phyloP scores from a whole-genome alignment of 2,113 vertebrate species.

The Cygnus atratus region DNA sequence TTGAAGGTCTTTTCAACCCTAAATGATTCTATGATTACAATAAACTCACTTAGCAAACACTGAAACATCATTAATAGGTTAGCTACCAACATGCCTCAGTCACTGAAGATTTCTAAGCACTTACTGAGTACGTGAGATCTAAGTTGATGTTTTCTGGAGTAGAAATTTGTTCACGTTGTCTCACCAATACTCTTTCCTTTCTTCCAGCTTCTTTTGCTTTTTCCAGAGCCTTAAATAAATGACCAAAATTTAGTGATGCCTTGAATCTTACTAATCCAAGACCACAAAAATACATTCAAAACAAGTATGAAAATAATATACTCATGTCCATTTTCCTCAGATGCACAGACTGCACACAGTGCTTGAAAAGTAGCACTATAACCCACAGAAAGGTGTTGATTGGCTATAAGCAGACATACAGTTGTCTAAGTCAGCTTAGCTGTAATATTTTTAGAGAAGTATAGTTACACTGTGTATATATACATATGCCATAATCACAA shows the following conservation, averaged over 20 bases:
- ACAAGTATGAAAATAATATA: background rate
- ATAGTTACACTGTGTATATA: background rate
- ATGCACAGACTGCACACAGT: background rate
- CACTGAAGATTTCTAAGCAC: slow-evolving; percentile 34
- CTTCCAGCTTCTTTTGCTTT: slow-evolving; percentile 96
- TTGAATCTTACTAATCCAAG: background rate
- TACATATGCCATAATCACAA: background rate
- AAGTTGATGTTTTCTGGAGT: slow-evolving; percentile 87
- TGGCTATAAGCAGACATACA: background rate
- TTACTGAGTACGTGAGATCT: slow-evolving; percentile 94
- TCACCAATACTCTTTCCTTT: slow-evolving; percentile 89
- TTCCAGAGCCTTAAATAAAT: slow-evolving; percentile 86
- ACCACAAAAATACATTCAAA: background rate
- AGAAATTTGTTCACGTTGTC: slow-evolving; percentile 87
- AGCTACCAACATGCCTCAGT: background rate
- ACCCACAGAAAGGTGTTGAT: background rate
- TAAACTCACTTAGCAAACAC: background rate
- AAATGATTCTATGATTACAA: background rate
- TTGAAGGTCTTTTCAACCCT: background rate
- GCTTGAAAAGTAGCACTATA: background rate
- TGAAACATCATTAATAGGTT: background rate
- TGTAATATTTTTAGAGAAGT: background rate
- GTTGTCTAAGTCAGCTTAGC: background rate
- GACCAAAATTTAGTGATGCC: background rate
- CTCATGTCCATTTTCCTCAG: background rate